Base-by-base conservation (phyloP, 2,888 invertebrate species). In the Drosophila sordidula region DNA sequence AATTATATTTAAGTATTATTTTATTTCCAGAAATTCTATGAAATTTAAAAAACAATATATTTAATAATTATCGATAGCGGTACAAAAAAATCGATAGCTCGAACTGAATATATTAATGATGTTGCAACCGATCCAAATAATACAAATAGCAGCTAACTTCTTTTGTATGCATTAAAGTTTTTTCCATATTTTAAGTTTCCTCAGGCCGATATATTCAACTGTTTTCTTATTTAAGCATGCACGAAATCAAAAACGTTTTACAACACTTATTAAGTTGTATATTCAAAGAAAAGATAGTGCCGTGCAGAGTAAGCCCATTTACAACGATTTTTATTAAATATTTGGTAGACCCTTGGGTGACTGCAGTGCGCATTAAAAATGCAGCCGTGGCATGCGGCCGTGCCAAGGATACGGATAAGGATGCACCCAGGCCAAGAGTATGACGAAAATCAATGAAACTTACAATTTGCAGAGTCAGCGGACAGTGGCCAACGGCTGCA, bases 361-460 rank as follows among this genome's bases (percentile, higher is more conserved):
- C 81, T 87, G 85, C 88, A 85, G 64, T 87, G 86, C 78, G 70
- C 72, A 84, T 78, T 85, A 70, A 87, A 80, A 81, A 77, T 80
- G 68, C 87, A 84, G 29, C 57, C 47, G 32, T 67, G 57, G 68
- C 70, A 64, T 50, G 65, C 62, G 49, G 65, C 41, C 49, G 54
- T 54, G 70, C 68, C 78, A 74, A 71, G 71, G 54, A 78, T 56
- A 25, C 54, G 57, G 36, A 64, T 36, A 49, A 59, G 55, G 36
- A 63, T 38, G 55, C 51, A 41, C 22, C 39, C 11, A 26, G 26
- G 49, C 16, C 54, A 69, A 79, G 64, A 55, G 66, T 69, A 67
- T 62, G 70, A 42, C 50, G 46, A 81, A 80, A 85, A 85, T 78
- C 86, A 85, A 78, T 82, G 75, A 51, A 71, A 78, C 63, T 62